Percentiles rank a stretch among this genome's conserved stretches.
These are phyloP conservation scores for Falco berigora DNA, from an alignment of 2,797 vertebrate genomes.

Conservation along the genomic window DNA sequence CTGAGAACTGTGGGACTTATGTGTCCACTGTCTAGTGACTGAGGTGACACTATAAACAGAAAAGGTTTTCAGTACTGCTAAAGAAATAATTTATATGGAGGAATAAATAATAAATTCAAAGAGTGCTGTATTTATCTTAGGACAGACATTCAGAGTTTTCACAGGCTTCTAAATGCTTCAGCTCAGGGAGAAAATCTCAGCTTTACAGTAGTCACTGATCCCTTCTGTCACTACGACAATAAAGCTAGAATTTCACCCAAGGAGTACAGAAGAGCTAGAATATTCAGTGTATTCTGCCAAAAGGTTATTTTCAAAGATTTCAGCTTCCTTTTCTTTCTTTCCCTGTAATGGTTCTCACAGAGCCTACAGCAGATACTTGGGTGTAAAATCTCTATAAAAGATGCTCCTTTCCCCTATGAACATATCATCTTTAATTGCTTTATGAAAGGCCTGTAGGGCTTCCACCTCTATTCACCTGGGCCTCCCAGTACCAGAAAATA, in stretches of 20 bases:
- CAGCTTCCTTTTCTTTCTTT: neutral
- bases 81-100: neutral
- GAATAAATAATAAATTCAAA: neutral
- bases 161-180: neutral
- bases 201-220: neutral
- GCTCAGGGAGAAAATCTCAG: neutral
- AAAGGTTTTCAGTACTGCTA: neutral
- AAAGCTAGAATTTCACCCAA: constrained; percentile 3
- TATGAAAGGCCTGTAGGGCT: neutral
- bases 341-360: neutral
- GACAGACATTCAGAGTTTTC: neutral
- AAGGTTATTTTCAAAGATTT: constrained; percentile 33
- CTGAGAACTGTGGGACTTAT: neutral
- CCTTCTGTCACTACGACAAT: neutral
- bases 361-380: neutral
- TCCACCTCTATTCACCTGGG: neutral
- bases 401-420: neutral
- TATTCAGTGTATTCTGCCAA: neutral
- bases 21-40: neutral
- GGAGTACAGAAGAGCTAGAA: neutral
- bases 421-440: constrained; percentile 23
- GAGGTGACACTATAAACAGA: neutral
- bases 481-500: constrained; percentile 2
- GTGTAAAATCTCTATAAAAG: neutral
- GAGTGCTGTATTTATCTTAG: neutral